Evolutionary conservation across 2,888 invertebrate species (phyloP).

Genomic region (Ypsolopha sequella): DNA sequence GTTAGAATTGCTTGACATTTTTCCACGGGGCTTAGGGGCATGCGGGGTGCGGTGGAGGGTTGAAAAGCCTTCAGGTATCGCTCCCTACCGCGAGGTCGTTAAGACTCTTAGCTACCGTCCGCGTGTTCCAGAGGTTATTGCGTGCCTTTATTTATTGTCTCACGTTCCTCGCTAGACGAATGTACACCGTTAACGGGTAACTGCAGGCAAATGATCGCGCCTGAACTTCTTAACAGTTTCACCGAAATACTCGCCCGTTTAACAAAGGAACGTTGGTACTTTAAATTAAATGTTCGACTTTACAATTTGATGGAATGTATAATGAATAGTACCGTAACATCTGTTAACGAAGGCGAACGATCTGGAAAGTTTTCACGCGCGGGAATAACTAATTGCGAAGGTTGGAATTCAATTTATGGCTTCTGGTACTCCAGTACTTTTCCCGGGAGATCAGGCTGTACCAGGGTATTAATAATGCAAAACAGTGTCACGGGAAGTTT

Average conservation of each 20-base stretch:
- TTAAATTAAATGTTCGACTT: conserved; percentile 70
- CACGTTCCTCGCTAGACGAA: conserved; percentile 38
- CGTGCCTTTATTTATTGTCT: conserved; percentile 47
- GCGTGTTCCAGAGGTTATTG: conserved; percentile 21
- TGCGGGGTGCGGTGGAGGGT: conserved; percentile 22
- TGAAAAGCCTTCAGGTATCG: conserved; percentile 21
- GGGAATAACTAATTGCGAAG: conserved; percentile 71
- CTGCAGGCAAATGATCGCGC: conserved; percentile 27
- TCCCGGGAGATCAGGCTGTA: conserved; percentile 63
- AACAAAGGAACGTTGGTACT: conserved; percentile 63
- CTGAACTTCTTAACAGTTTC: conserved; percentile 37
- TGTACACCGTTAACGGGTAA: conserved; percentile 37
- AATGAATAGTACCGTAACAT: conserved; percentile 71
- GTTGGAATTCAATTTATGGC: conserved; percentile 70
- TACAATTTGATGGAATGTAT: conserved; percentile 70
- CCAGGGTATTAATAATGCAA: conserved; percentile 70
- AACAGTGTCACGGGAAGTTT: conserved; percentile 71
- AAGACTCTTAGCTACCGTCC: conserved; percentile 13
- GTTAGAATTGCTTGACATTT: conserved; percentile 26
- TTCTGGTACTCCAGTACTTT: conserved; percentile 45
- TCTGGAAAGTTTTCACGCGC: conserved; percentile 71
- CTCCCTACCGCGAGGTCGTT: conserved; percentile 11
- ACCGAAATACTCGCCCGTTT: conserved; percentile 45
- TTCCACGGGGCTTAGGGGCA: conserved; percentile 13
- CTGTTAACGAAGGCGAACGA: conserved; percentile 71